Evolutionary conservation across 92 coral and sea anemone species (phyloP).

Genomic region (Scolanthus callimorphus): DNA sequence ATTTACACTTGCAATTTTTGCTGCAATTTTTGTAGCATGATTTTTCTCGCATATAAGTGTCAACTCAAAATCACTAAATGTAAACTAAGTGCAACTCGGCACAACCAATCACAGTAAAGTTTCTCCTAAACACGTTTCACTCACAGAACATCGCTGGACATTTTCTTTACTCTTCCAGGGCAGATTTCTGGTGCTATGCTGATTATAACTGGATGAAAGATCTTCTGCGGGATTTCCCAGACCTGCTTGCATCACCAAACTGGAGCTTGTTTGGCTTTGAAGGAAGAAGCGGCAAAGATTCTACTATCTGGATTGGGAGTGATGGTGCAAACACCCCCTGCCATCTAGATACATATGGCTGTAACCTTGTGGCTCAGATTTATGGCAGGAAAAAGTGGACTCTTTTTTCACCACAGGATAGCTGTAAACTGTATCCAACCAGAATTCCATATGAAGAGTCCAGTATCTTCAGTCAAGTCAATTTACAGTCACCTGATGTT

Average conservation of each 20-base stretch:
- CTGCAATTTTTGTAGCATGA: too few relatives aligned
- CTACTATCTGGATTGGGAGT: constrained; percentile 98
- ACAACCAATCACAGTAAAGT: too few relatives aligned
- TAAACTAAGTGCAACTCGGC: too few relatives aligned
- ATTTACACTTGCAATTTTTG: too few relatives aligned
- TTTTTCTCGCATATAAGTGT: too few relatives aligned
- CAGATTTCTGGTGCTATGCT: constrained; percentile 94
- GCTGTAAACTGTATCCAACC: constrained; percentile 73
- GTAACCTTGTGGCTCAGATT: constrained; percentile 93
- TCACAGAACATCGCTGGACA: too few relatives aligned
- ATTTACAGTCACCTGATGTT: constrained; percentile 63
- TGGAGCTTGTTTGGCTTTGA: constrained; percentile 89
- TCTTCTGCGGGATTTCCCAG: constrained; percentile 68
- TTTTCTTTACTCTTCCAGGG: constrained; percentile 48
- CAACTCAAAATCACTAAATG: too few relatives aligned
- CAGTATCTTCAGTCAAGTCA: constrained; percentile 88
- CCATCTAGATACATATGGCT: constrained; percentile 94
- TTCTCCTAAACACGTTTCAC: too few relatives aligned
- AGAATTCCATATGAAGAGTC: constrained; percentile 99
- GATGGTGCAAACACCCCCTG: constrained; percentile 88
- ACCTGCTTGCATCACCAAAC: constrained; percentile 51
- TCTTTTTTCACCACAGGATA: constrained; percentile 75
- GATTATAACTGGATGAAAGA: constrained; percentile 98
- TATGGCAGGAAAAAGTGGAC: constrained; percentile 90
- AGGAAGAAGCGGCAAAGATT: constrained; percentile 78